Evolutionary conservation across 1,140 invertebrate genomes (phyloP).

Genomic region (Drosophila micromelanica): DNA sequence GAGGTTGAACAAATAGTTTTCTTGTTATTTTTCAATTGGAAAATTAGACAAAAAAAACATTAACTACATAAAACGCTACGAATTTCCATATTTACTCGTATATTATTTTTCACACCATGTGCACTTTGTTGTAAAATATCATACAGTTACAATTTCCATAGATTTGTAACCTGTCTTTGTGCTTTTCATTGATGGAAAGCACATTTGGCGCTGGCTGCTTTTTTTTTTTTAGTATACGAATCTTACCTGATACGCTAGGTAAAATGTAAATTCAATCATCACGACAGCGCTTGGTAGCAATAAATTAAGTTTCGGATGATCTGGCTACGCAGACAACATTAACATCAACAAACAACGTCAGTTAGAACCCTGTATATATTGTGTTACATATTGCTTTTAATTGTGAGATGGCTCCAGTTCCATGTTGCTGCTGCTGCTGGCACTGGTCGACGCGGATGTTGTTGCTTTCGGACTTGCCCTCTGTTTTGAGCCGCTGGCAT

Average conservation of each 20-base stretch:
- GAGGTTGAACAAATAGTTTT: conserved; percentile 40
- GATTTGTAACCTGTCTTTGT: conserved; percentile 6
- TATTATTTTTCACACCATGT: conserved; percentile 22
- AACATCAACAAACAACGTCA: conserved; percentile 48
- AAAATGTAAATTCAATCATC: conserved; percentile 61
- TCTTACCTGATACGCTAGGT: conserved; percentile 14
- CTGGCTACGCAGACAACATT: conserved; percentile 30
- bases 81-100: conserved; percentile 24
- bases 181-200: conserved; percentile 36
- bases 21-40: conserved; percentile 9
- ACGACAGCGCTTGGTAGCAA: conserved; percentile 41
- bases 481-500: conserved; percentile 52
- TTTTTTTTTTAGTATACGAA: conserved; percentile 3
- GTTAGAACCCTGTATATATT: conserved; percentile 33
- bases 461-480: conserved; percentile 40
- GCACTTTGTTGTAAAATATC: conserved; percentile 40
- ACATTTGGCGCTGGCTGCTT: conserved; percentile 32
- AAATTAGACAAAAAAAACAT: conserved; percentile 18
- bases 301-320: conserved; percentile 53
- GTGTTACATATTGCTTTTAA: conserved; percentile 42
- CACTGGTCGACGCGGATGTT: conserved; percentile 52
- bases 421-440: conserved; percentile 55
- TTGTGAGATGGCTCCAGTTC: conserved; percentile 36
- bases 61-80: conserved; percentile 38
- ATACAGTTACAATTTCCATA: conserved; percentile 16